These are phyloP conservation scores for Polypterus senegalus DNA, from an alignment of 2,113 vertebrate species.

Conservation along the genomic window DNA sequence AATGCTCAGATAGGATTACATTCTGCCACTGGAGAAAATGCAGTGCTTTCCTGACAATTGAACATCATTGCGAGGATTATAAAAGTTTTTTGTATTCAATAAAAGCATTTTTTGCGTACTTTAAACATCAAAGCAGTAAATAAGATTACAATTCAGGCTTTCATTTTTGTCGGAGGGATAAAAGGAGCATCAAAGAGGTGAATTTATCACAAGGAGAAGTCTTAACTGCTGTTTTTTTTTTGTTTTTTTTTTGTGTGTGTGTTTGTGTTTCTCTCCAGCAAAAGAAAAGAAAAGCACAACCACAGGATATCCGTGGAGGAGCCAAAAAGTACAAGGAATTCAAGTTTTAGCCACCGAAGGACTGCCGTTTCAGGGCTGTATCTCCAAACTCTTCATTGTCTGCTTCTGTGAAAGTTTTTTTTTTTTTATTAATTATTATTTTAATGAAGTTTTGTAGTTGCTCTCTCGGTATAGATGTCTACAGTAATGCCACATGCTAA, in stretches of 20 bases:
- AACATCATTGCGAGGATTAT: not conserved
- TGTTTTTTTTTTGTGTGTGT: slow-evolving; percentile 8
- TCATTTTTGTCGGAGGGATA: no score
- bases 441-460: slow-evolving; percentile 33
- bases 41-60: no score
- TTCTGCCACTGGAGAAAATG: not conserved
- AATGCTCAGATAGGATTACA: no score
- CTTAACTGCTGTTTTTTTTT: not conserved
- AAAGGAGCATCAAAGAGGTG: no score
- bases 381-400: not conserved
- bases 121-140: no score
- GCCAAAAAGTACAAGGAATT: slow-evolving; percentile 91
- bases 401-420: not conserved
- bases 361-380: slow-evolving; percentile 7
- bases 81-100: not conserved
- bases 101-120: no score
- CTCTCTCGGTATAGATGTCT: no score
- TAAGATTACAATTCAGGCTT: no score
- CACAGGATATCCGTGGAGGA: slow-evolving; percentile 66
- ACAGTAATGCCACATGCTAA: slow-evolving; percentile 8
- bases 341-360: slow-evolving; percentile 59
- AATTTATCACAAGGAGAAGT: no score
- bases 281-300: slow-evolving; percentile 84
- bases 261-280: slow-evolving; percentile 43
- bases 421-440: slow-evolving; percentile 22